Evolutionary conservation across 2,113 vertebrate genomes (phyloP), one percentile per base, ranked within the genome.

Genomic region (Hemicordylus capensis): DNA sequence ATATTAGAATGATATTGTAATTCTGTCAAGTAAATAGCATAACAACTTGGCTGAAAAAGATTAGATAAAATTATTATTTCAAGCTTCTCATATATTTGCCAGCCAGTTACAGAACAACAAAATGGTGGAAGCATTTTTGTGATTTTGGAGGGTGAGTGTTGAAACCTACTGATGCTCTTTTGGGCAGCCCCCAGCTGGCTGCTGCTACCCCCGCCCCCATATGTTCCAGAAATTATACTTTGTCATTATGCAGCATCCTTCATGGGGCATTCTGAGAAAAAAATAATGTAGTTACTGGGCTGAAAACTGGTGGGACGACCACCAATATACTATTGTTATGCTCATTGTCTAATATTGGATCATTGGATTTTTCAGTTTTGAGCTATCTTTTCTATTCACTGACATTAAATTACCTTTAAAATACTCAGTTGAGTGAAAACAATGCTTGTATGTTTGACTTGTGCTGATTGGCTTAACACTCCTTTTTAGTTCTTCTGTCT

Each of bases 401-500:
- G 90, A 31, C 70, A 87, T 31, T 42, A 58, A 24, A 12, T 89
- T 59, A 80, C 1, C 66, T 91, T 90, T 84, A 66, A 88, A 82
- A 22, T 46, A 56, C n/a, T 70, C 59, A 79, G 76, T 70, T 88
- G 87, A 80, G 78, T 37, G 64, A 66, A 51, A 83, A 84, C 15
- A 81, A 75, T 82, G 17, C 89, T 85, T 59, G 85, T 85, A 89
- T 54, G 76, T 58, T 91, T 92, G 85, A 87, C 87, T 93, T 95
- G 80, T 91, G 90, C 93, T 92, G 88, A 91, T 92, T 93, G 79
- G 90, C 93, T 94, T 94, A 92, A 94, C 85, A 88, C 83, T 93
- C 89, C 93, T 94, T 89, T 85, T 89, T 85, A 94, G 92, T 93
- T 93, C 88, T 95, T 93, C 93, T 95, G 91, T 95, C 95, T 95